Evolutionary conservation across 2,113 vertebrate species (phyloP).

Genomic region (Camelus dromedarius): DNA sequence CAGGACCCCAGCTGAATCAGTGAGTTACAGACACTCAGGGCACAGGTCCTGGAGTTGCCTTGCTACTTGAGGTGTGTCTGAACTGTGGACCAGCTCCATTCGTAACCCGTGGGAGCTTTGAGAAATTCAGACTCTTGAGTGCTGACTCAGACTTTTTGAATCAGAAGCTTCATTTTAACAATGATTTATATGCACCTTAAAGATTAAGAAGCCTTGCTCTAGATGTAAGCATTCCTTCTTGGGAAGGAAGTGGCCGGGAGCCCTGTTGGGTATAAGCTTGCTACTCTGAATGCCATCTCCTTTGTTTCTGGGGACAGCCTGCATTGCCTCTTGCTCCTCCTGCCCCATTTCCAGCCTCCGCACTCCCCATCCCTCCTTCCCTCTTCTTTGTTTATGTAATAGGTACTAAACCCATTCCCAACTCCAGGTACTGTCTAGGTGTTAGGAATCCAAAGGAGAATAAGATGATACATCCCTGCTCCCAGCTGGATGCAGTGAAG

Average conservation of each 20-base stretch:
- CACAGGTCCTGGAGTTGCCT: not conserved
- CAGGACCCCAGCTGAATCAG: no score
- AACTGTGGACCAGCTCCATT: no score
- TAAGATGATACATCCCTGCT: not conserved
- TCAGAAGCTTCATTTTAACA: not conserved
- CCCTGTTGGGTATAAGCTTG: not conserved
- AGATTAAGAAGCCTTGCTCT: not conserved
- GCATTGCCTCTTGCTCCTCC: not conserved
- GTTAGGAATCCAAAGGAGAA: not conserved
- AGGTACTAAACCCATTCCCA: not conserved
- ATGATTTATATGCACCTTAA: not conserved
- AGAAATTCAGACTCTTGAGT: not conserved
- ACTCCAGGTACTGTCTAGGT: not conserved
- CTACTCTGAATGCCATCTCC: not conserved
- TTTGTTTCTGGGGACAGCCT: not conserved
- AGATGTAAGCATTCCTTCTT: not conserved
- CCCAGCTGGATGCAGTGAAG: not conserved
- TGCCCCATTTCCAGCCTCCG: not conserved
- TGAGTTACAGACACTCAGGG: not conserved
- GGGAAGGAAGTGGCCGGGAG: not conserved
- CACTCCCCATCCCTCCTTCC: not conserved
- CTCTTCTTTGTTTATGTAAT: not conserved
- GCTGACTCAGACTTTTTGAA: not conserved
- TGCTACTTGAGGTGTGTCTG: not conserved
- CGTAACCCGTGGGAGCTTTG: not conserved